Percentiles rank a stretch among this genome's conserved stretches.
Evolutionary conservation across 2,113 vertebrate genomes (phyloP).

Genomic region (Microcebus griseorufus): DNA sequence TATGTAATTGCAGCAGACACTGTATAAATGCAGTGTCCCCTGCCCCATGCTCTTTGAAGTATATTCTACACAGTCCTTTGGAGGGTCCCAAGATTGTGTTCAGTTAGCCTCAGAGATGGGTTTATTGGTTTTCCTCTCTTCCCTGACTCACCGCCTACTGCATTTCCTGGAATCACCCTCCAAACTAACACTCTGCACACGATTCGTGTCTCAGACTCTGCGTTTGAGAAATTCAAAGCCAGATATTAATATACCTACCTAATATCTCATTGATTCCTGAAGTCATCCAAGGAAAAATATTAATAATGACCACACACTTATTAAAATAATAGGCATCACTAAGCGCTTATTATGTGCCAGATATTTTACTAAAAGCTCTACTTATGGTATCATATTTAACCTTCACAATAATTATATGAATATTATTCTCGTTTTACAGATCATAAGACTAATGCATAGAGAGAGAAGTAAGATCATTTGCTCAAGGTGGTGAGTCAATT

Average conservation of each 20-base stretch:
- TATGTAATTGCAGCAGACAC: not conserved
- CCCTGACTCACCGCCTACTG: not conserved
- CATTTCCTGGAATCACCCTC: not conserved
- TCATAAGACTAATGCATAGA: not conserved
- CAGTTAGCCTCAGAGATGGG: not conserved
- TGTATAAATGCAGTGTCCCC: too few species aligned
- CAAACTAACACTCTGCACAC: not conserved
- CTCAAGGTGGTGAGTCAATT: not conserved
- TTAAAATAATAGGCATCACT: not conserved
- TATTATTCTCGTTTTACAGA: not conserved
- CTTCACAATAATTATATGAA: not conserved
- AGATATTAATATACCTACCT: not conserved
- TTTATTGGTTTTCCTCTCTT: not conserved
- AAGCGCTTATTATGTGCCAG: not conserved
- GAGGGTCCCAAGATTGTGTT: not conserved
- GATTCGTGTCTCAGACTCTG: not conserved
- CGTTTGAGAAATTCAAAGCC: conserved; percentile 35
- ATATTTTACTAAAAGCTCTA: not conserved
- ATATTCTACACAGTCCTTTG: not conserved
- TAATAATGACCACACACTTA: not conserved
- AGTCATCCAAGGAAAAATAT: not conserved
- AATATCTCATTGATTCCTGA: not conserved
- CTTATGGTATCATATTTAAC: not conserved
- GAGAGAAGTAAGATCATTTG: not conserved
- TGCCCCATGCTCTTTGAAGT: not conserved